A percentile compares a stretch with the other conserved stretches of the same genome.
Evolutionary conservation across 2,888 invertebrate genomes (phyloP).

Genomic region (Dryobotodes eremita): DNA sequence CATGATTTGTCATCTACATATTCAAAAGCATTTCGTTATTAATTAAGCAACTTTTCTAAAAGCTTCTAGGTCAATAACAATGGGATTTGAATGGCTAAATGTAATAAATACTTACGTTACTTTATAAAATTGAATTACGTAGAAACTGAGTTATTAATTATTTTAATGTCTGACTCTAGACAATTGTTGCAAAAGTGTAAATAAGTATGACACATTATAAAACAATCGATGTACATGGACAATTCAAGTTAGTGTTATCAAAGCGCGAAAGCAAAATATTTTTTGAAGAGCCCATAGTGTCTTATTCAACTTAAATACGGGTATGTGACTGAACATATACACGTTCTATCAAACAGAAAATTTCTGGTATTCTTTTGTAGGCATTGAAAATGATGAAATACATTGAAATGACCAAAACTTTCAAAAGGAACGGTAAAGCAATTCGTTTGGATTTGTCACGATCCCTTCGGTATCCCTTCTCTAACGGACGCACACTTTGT

Average conservation of each 20-base stretch:
- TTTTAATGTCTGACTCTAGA: constrained; percentile 31
- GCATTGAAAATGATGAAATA: constrained; percentile 4
- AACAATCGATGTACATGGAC: constrained; percentile 22
- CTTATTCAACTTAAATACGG: constrained; percentile 5
- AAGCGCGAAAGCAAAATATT: constrained; percentile 6
- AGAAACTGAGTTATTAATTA: constrained; percentile 35
- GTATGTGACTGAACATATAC: not conserved
- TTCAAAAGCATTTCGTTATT: constrained; percentile 52
- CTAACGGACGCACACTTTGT: constrained; percentile 27
- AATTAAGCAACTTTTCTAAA: constrained; percentile 48
- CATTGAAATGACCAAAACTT: constrained; percentile 15
- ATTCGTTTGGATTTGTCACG: constrained; percentile 43
- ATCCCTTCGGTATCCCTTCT: constrained; percentile 56
- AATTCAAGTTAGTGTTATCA: constrained; percentile 13
- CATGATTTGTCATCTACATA: constrained; percentile 48
- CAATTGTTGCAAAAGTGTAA: constrained; percentile 21
- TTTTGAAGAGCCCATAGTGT: not conserved
- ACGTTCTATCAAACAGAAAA: constrained; percentile 1
- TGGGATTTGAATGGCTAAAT: constrained; percentile 50
- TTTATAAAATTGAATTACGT: constrained; percentile 60
- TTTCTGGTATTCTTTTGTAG: not conserved
- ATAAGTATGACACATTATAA: constrained; percentile 30
- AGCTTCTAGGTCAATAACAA: constrained; percentile 59
- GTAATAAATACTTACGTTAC: constrained; percentile 42
- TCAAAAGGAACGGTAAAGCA: constrained; percentile 20